Base-by-base conservation (phyloP, 2,888 invertebrate genomes). In the Bombylius discolor region DNA sequence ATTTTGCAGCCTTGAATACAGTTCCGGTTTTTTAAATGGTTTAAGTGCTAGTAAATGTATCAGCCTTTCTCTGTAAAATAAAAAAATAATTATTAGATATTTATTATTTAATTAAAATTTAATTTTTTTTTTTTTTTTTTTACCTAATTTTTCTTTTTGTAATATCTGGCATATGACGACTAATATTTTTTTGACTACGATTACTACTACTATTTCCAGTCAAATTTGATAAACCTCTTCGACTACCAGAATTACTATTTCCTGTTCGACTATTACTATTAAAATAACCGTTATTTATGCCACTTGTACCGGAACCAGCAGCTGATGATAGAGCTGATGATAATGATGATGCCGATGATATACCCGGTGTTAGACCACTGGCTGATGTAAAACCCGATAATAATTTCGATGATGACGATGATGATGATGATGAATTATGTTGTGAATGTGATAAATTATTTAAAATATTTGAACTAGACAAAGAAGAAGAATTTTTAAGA, bases 1-100 rank as follows among this genome's bases (percentile, higher is more conserved):
- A 80, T 82, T 85, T 66, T 77, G 81, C 66, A 96, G 79, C 68
- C 91, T 85, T 65, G 85, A 78, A 71, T 83, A 85, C 60, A 96
- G 77, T 78, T 96, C 95, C 58, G 89, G 89, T 78, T 92, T 95
- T 77, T 94, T 96, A 77, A 87, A 93, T 62, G 94, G 88, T 77
- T 88, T 86, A 75, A 95, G 77, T 65, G 95, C 96, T 75, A 96
- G 80, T 73, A 95, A 81, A 75, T 96, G 96, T 72, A 96, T 89
- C 71, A 96, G 83, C 76, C 95, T 84, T 78, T 95, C 95, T 76
- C 93, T 55, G n/a, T 47, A 46, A 31, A 12, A 51, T 50, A 12
- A 51, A 48, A 48, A 53, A 53, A 47, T 1, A 5, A 36, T 7
- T n/a, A 51, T 32, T 39, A 49, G 42, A 31, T 14, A 52, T 49